These are phyloP conservation scores for Drosophila rufa DNA, from an alignment of 1,140 invertebrate genomes.

Conservation along the genomic window DNA sequence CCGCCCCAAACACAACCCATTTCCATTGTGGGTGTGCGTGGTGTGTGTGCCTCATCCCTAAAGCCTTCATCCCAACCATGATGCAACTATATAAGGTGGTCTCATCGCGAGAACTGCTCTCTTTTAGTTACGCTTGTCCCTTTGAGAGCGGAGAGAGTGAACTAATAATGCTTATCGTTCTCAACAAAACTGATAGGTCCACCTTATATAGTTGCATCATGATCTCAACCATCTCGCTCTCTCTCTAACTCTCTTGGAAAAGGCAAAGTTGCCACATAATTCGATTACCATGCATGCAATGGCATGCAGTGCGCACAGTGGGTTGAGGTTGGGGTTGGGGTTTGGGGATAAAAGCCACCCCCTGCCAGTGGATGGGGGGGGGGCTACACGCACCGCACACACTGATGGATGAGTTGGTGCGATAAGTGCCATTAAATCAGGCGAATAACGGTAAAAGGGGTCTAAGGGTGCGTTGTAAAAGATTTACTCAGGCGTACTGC, in stretches of 20 bases:
- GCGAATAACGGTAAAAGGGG: background rate
- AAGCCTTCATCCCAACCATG: background rate
- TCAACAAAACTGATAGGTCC: too few relatives aligned
- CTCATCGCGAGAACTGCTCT: too few relatives aligned
- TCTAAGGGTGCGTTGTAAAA: too few relatives aligned
- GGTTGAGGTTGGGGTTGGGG: constrained; percentile 13
- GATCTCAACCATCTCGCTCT: background rate
- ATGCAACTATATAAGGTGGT: too few relatives aligned
- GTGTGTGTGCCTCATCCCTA: background rate
- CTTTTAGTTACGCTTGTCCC: too few relatives aligned
- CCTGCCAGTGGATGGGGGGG: background rate
- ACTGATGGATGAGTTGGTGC: constrained; percentile 24
- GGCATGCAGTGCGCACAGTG: constrained; percentile 45
- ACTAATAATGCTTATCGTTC: too few relatives aligned
- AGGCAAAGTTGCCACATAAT: constrained; percentile 73
- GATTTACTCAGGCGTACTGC: too few relatives aligned
- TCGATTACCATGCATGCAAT: constrained; percentile 69
- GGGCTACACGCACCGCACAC: constrained; percentile 1
- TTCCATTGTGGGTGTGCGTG: constrained; percentile 5
- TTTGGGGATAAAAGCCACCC: constrained; percentile 20
- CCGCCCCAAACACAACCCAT: background rate
- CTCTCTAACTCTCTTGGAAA: background rate
- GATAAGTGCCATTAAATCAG: constrained; percentile 34
- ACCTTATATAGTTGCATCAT: too few relatives aligned
- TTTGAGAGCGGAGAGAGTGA: too few relatives aligned